A percentile compares a stretch with the other conserved stretches of the same genome.
Evolutionary conservation across 2,797 vertebrate species (phyloP).

Genomic region (Phalloptychus januarius): DNA sequence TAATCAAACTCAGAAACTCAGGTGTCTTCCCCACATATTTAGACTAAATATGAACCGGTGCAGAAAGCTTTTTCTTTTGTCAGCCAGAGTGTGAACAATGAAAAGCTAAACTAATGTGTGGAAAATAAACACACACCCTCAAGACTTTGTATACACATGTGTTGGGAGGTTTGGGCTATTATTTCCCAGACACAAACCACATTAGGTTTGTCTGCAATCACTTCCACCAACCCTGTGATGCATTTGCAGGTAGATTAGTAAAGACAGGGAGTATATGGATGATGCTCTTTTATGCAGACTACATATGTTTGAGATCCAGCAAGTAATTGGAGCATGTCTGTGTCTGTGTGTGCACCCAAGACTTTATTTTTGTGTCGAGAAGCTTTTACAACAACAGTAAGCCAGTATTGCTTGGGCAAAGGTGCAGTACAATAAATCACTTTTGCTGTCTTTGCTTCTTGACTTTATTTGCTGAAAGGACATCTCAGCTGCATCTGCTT

Average conservation of each 20-base stretch:
- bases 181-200: slow-evolving; percentile 18
- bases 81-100: slow-evolving; percentile 11
- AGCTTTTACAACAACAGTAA: slow-evolving; percentile 19
- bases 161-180: slow-evolving; percentile 19
- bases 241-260: slow-evolving; percentile 34
- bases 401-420: slow-evolving; percentile 31
- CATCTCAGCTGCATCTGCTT: slow-evolving; percentile 40
- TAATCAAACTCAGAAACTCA: background rate
- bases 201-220: slow-evolving; percentile 22
- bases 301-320: slow-evolving; percentile 38
- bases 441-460: slow-evolving; percentile 36
- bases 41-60: background rate
- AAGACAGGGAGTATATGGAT: slow-evolving; percentile 35
- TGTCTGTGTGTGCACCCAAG: background rate
- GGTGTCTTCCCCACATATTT: background rate
- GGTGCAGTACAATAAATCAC: slow-evolving; percentile 41
- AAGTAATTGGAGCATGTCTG: slow-evolving; percentile 24
- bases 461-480: slow-evolving; percentile 39
- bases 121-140: background rate
- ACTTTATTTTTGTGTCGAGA: slow-evolving; percentile 17
- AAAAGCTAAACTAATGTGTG: slow-evolving; percentile 6
- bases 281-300: slow-evolving; percentile 33
- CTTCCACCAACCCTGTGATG: slow-evolving; percentile 30
- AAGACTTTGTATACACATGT: background rate
- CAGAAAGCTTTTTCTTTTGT: slow-evolving; percentile 11